Percentiles rank a stretch among this genome's conserved stretches.
These are phyloP conservation scores for Pagetopsis macropterus DNA, from an alignment of 2,797 vertebrate species.

Conservation along the genomic window DNA sequence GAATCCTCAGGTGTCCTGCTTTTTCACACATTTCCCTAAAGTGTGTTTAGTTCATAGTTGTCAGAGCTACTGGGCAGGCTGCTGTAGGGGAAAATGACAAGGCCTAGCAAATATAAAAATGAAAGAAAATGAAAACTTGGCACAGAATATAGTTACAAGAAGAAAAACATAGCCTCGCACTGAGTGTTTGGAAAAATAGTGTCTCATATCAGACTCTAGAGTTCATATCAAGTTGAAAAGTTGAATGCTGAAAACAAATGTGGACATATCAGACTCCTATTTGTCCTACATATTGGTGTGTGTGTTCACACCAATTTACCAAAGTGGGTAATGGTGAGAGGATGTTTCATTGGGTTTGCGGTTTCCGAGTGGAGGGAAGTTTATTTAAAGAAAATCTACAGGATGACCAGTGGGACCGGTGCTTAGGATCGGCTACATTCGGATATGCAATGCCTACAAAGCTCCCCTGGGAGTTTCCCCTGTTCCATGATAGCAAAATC, in stretches of 20 bases:
- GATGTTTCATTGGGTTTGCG: conserved; percentile 46
- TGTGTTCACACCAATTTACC: conserved; percentile 20
- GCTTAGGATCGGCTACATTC: conserved; percentile 49
- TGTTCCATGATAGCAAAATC: conserved; percentile 75
- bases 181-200: conserved; percentile 32
- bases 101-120: conserved; percentile 25
- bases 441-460: conserved; percentile 54
- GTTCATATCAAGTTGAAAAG: conserved; percentile 27
- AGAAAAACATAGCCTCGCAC: conserved; percentile 21
- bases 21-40: conserved; percentile 23
- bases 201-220: conserved; percentile 27
- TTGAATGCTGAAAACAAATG: conserved; percentile 48
- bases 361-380: conserved; percentile 51
- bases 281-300: conserved; percentile 46
- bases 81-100: conserved; percentile 23
- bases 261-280: conserved; percentile 42
- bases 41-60: conserved; percentile 47
- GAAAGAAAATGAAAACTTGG: conserved; percentile 18
- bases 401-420: conserved; percentile 54
- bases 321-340: conserved; percentile 29
- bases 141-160: conserved; percentile 6
- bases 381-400: conserved; percentile 65
- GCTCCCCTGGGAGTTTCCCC: conserved; percentile 69
- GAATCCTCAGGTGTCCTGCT: conserved; percentile 28
- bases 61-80: conserved; percentile 29